phyloP scores from a whole-genome alignment of 2,113 vertebrate species.

The Pimephales promelas region DNA sequence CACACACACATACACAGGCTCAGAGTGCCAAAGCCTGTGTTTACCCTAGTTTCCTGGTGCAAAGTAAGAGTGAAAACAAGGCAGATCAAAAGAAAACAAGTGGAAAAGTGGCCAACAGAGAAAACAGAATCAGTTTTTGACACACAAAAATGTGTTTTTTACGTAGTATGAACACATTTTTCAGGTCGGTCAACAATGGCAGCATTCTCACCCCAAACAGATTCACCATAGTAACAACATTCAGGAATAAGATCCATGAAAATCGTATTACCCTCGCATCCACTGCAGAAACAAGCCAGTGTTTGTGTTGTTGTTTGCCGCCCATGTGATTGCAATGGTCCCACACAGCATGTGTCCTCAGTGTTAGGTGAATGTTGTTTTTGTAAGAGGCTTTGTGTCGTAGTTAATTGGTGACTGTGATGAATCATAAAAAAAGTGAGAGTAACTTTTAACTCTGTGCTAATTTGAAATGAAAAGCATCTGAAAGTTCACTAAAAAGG shows the following conservation, averaged over 20 bases:
- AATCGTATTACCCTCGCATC: constrained; percentile 50
- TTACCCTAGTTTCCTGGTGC: not conserved
- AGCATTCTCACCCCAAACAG: constrained; percentile 11
- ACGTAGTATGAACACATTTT: not conserved
- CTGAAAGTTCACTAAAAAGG: not conserved
- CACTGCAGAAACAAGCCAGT: constrained; percentile 21
- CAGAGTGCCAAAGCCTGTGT: constrained; percentile 13
- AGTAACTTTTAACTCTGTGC: not conserved
- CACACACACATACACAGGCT: constrained; percentile 3
- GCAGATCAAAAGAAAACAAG: not conserved
- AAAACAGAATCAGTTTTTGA: not conserved
- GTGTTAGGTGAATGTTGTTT: constrained; percentile 40
- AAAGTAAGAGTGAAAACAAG: not conserved
- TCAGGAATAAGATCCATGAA: constrained; percentile 56
- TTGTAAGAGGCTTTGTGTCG: constrained; percentile 30
- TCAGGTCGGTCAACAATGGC: not conserved
- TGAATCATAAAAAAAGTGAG: constrained; percentile 11
- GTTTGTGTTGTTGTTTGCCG: constrained; percentile 9
- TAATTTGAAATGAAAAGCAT: not conserved
- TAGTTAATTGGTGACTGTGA: constrained; percentile 43
- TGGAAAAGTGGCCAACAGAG: not conserved
- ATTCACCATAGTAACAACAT: constrained; percentile 45
- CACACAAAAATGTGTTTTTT: not conserved
- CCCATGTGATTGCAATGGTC: constrained; percentile 44
- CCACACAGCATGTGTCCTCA: constrained; percentile 2